These are phyloP conservation scores for Hemiprocne comata DNA, from an alignment of 2,113 vertebrate species.

Conservation along the genomic window DNA sequence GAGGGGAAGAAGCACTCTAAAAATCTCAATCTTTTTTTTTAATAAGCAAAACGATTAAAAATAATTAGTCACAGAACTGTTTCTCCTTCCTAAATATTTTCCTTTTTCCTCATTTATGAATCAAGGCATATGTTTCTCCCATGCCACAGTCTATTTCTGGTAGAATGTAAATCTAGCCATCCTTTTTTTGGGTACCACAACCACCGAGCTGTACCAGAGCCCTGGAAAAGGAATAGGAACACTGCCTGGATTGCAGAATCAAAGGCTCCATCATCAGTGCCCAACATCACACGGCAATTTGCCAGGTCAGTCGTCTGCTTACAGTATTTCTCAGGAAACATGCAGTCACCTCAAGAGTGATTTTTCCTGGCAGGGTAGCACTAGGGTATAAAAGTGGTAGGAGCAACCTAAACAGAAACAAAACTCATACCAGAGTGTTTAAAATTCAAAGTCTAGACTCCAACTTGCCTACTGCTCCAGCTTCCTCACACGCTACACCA, in stretches of 20 bases:
- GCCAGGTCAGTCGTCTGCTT: background rate
- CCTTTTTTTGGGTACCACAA: background rate
- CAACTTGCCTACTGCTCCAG: background rate
- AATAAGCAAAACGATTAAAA: constrained; percentile 52
- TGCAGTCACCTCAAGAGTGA: background rate
- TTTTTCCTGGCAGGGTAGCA: constrained; percentile 32
- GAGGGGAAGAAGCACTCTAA: constrained; percentile 14
- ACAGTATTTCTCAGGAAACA: background rate
- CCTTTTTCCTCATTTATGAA: background rate
- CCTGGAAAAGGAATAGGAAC: background rate
- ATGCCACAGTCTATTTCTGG: constrained; percentile 22
- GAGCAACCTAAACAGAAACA: constrained; percentile 31
- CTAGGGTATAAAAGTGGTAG: background rate
- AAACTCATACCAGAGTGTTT: background rate
- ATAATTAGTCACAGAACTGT: constrained; percentile 59
- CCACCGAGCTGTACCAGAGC: background rate
- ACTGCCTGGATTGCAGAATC: background rate
- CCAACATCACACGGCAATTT: accelerated
- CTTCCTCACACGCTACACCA: background rate
- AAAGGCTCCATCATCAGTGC: background rate
- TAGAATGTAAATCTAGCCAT: background rate
- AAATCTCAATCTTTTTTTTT: constrained; percentile 44
- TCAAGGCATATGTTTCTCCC: constrained; percentile 39
- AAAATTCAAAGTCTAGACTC: background rate
- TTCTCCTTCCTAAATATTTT: constrained; percentile 49